These are phyloP conservation scores for Diaprepes abbreviatus DNA, from an alignment of 2,888 invertebrate species.

Conservation along the genomic window DNA sequence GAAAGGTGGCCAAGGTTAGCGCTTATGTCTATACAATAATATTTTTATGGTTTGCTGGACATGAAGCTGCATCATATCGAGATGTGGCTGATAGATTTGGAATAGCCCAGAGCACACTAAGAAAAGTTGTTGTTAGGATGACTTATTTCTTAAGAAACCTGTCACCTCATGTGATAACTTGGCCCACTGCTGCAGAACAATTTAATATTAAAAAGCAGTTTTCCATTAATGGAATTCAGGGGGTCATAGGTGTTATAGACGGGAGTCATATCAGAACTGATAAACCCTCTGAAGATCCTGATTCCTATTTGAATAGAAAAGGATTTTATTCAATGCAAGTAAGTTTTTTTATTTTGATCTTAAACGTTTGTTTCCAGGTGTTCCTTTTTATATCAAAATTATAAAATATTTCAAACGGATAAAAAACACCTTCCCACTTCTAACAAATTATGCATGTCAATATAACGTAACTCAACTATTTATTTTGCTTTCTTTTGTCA, in stretches of 20 bases:
- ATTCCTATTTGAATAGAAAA: conserved; percentile 40
- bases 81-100: too few relatives aligned
- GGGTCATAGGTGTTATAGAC: conserved; percentile 45
- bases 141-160: too few relatives aligned
- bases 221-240: conserved; percentile 44
- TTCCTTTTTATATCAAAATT: too few relatives aligned
- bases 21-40: neutral
- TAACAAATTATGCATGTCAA: too few relatives aligned
- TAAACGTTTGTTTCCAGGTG: too few relatives aligned
- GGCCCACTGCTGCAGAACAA: conserved; percentile 44
- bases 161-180: conserved; percentile 45
- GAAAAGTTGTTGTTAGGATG: conserved; percentile 39
- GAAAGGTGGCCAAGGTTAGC: conserved; percentile 17
- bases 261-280: conserved; percentile 41
- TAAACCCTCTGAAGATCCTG: conserved; percentile 40
- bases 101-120: too few relatives aligned
- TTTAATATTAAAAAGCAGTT: conserved; percentile 10
- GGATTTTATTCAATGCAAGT: too few relatives aligned
- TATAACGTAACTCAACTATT: too few relatives aligned
- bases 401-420: too few relatives aligned
- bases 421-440: too few relatives aligned
- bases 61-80: conserved; percentile 51
- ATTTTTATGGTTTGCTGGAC: conserved; percentile 46
- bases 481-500: too few relatives aligned
- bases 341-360: too few relatives aligned